A percentile compares a stretch with the other conserved stretches of the same genome.
Conservation (phyloP, 2,113 vertebrate genomes). For the Tonatia bakeri region DNA sequence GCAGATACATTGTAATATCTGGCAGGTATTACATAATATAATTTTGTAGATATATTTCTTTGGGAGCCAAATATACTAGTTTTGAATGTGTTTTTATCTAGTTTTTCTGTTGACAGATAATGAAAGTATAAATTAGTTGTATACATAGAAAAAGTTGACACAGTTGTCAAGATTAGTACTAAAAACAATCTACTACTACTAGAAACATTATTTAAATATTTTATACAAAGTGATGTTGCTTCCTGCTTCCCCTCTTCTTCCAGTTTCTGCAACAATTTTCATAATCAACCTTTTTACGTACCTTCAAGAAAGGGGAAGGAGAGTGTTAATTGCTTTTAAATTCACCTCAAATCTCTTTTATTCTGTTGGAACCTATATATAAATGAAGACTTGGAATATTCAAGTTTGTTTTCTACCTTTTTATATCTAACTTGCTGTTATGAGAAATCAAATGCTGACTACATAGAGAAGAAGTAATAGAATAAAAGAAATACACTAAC, state of each 20-base stretch:
- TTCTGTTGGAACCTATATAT: neutral
- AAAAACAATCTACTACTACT: neutral
- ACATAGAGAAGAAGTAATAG: neutral
- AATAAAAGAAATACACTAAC: neutral
- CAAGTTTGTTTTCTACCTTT: neutral
- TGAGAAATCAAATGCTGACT: neutral
- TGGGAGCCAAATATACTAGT: neutral
- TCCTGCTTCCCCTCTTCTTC: neutral
- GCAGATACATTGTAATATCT: neutral
- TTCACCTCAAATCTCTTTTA: neutral
- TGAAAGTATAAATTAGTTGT: neutral
- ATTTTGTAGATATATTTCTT: neutral
- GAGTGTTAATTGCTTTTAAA: conserved; percentile 13
- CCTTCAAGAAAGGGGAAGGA: neutral
- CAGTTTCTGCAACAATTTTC: neutral
- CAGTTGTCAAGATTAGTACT: neutral
- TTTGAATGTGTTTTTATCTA: neutral
- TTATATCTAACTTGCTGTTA: neutral
- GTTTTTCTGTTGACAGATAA: neutral
- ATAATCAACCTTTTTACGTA: neutral
- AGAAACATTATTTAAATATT: neutral
- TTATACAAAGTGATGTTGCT: neutral
- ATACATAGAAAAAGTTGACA: neutral
- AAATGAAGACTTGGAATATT: neutral
- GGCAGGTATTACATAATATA: neutral